Evolutionary conservation across 2,888 invertebrate genomes (phyloP).

Genomic region (Aporophyla lueneburgensis): DNA sequence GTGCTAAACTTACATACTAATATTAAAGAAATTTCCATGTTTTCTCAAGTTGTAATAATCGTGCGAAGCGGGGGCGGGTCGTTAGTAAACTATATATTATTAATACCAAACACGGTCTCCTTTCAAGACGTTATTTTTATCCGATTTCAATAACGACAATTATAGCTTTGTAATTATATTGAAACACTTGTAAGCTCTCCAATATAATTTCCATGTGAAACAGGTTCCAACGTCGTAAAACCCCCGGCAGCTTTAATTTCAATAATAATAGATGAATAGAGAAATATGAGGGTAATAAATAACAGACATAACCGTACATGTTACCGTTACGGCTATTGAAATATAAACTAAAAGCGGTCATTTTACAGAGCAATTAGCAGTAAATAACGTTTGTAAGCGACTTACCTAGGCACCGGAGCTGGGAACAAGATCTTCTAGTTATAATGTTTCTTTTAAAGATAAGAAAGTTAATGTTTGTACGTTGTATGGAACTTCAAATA

Average conservation of each 20-base stretch:
- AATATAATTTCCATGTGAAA: slow-evolving; percentile 31
- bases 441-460: slow-evolving; percentile 52
- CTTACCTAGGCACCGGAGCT: slow-evolving; percentile 44
- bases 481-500: slow-evolving; percentile 31
- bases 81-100: slow-evolving; percentile 7
- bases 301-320: slow-evolving; percentile 55
- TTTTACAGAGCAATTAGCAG: slow-evolving; percentile 68
- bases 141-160: neutral
- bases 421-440: slow-evolving; percentile 56
- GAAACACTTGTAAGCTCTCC: slow-evolving; percentile 22
- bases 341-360: slow-evolving; percentile 59
- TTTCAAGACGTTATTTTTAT: slow-evolving; percentile 3
- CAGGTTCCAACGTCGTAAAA: slow-evolving; percentile 40
- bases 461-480: slow-evolving; percentile 46
- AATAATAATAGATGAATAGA: slow-evolving; percentile 64
- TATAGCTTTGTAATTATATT: slow-evolving; percentile 24
- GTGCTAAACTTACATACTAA: neutral
- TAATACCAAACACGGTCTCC: neutral
- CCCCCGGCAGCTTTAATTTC: slow-evolving; percentile 48
- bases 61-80: neutral
- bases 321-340: slow-evolving; percentile 66
- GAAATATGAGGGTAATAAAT: slow-evolving; percentile 63
- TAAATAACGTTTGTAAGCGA: slow-evolving; percentile 63
- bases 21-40: neutral
- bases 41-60: neutral